phyloP scores from a whole-genome alignment of 1,140 invertebrate genomes.

The Drosophila santomea region DNA sequence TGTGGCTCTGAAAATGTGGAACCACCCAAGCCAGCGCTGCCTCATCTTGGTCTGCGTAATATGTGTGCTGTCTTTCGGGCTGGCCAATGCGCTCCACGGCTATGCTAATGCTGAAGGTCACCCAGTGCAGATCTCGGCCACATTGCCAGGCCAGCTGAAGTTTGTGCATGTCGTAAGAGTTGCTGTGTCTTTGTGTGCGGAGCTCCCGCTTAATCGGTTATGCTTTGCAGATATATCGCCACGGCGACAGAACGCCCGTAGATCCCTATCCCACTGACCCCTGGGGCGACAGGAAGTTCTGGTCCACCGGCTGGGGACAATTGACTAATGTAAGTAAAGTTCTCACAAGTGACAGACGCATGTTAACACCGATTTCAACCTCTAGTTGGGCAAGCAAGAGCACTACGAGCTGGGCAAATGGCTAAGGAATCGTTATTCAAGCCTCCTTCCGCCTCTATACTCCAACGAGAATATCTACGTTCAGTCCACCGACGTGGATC shows the following conservation, averaged over 20 bases:
- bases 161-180: conserved; percentile 82
- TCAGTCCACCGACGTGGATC: conserved; percentile 93
- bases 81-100: conserved; percentile 15
- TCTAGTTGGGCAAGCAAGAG: conserved; percentile 91
- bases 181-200: conserved; percentile 18
- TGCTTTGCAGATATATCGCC: conserved; percentile 87
- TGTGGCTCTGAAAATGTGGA: conserved; percentile 46
- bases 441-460: conserved; percentile 86
- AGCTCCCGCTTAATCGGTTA: conserved; percentile 1
- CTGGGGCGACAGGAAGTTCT: conserved; percentile 88
- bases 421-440: conserved; percentile 90
- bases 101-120: conserved; percentile 13
- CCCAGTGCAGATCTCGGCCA: conserved; percentile 8
- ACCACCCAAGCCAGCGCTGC: conserved; percentile 14
- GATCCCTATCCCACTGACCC: conserved; percentile 92
- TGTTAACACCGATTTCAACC: background rate
- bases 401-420: conserved; percentile 92
- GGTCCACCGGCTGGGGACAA: conserved; percentile 92
- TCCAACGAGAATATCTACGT: conserved; percentile 88
- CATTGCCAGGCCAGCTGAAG: conserved; percentile 67
- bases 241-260: conserved; percentile 93
- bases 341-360: background rate
- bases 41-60: conserved; percentile 34
- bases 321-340: conserved; percentile 90
- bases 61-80: conserved; percentile 42